phyloP scores from a whole-genome alignment of 2,113 vertebrate species.

The Oreochromis spilurus region DNA sequence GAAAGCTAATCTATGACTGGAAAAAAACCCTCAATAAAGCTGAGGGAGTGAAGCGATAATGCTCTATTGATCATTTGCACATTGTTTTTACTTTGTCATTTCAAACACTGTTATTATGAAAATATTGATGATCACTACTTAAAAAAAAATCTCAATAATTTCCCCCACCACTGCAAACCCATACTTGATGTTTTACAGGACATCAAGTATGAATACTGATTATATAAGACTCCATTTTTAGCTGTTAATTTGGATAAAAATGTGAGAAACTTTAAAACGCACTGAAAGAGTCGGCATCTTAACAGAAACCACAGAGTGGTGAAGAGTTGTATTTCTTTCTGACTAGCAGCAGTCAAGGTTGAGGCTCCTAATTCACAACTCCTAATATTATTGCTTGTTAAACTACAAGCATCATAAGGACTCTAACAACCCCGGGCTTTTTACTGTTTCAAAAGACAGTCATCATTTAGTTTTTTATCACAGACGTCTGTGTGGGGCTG shows the following conservation, averaged over 20 bases:
- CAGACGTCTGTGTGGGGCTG: constrained; percentile 18
- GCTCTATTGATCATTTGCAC: neutral
- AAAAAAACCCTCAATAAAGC: neutral
- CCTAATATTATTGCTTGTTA: constrained; percentile 3
- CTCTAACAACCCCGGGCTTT: neutral
- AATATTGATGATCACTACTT: neutral
- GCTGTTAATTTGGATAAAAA: neutral
- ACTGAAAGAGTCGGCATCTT: neutral
- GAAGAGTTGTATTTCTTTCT: constrained; percentile 13
- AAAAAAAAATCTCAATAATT: neutral
- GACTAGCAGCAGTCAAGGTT: constrained; percentile 7
- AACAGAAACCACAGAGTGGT: neutral
- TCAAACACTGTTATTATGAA: neutral
- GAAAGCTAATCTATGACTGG: neutral
- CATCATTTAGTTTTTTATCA: constrained; percentile 18
- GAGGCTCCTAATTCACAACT: constrained; percentile 9
- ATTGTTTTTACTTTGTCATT: neutral
- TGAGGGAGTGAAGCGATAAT: neutral
- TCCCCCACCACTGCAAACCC: neutral
- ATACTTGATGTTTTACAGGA: neutral
- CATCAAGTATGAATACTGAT: neutral
- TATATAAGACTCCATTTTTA: neutral
- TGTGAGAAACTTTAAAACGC: neutral
- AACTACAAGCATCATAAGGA: constrained; percentile 28
- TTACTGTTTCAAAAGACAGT: constrained; percentile 15